phyloP scores from a whole-genome alignment of 2,888 invertebrate genomes.

The Incurvaria masculella region DNA sequence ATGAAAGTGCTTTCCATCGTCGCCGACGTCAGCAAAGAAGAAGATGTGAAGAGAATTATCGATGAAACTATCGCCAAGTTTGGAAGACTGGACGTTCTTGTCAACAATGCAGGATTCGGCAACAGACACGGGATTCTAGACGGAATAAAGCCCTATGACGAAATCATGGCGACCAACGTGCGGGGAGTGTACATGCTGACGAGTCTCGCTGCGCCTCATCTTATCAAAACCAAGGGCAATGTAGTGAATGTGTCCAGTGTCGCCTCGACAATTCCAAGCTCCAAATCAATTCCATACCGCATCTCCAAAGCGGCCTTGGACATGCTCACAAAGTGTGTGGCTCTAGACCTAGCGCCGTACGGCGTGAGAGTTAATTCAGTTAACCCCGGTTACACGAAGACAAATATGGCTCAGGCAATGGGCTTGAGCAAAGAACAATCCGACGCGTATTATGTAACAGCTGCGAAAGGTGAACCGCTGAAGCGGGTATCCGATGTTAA shows the following conservation, averaged over 20 bases:
- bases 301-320: constrained; percentile 81
- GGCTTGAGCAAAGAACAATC: constrained; percentile 58
- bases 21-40: constrained; percentile 54
- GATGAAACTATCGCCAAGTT: neutral
- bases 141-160: constrained; percentile 79
- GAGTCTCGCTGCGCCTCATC: constrained; percentile 76
- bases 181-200: constrained; percentile 74
- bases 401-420: constrained; percentile 55
- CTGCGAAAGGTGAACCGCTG: constrained; percentile 75
- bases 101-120: neutral
- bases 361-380: constrained; percentile 85
- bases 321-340: constrained; percentile 87
- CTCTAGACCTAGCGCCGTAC: constrained; percentile 74
- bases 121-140: constrained; percentile 64
- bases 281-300: constrained; percentile 26
- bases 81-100: neutral
- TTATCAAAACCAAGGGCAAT: constrained; percentile 74
- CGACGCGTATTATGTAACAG: constrained; percentile 65
- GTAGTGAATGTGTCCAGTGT: constrained; percentile 94
- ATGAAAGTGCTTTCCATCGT: constrained; percentile 55
- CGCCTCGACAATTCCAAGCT: constrained; percentile 47
- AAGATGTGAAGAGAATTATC: neutral
- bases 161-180: constrained; percentile 80
- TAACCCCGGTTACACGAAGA: constrained; percentile 74
- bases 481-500: constrained; percentile 67